Percentiles rank a stretch among this genome's conserved stretches.
Evolutionary conservation across 2,113 vertebrate species (phyloP).

Genomic region (Ahaetulla prasina): DNA sequence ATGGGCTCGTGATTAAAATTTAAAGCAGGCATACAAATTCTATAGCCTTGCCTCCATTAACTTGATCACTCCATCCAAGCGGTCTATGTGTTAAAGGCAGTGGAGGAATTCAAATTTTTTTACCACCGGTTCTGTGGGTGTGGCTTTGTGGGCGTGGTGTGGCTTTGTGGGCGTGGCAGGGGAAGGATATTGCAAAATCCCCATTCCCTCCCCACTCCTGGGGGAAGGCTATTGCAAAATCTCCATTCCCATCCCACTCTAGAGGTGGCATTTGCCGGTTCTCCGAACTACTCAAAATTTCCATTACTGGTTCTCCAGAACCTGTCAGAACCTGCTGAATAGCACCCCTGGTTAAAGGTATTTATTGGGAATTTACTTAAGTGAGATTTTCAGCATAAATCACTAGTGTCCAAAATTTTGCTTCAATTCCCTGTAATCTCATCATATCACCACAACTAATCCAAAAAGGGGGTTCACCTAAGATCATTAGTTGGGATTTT

Average conservation of each 20-base stretch:
- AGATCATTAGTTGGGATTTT: background rate
- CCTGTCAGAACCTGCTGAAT: too few relatives aligned
- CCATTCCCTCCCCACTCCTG: too few relatives aligned
- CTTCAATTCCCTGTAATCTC: background rate
- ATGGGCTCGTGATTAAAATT: background rate
- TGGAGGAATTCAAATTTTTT: too few relatives aligned
- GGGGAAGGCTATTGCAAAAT: too few relatives aligned
- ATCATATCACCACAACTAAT: background rate
- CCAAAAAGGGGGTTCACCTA: background rate
- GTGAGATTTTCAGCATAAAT: background rate
- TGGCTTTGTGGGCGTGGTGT: too few relatives aligned
- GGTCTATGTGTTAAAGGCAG: background rate
- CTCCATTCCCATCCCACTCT: too few relatives aligned
- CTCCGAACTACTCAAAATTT: too few relatives aligned
- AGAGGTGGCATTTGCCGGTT: too few relatives aligned
- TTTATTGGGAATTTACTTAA: background rate
- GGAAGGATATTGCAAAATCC: too few relatives aligned
- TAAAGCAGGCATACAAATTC: background rate
- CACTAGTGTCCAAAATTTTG: background rate
- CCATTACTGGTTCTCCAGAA: too few relatives aligned
- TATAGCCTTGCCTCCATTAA: background rate
- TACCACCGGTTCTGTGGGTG: too few relatives aligned
- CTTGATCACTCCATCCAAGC: background rate
- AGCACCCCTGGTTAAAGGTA: background rate
- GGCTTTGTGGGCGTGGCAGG: too few relatives aligned